Evolutionary conservation across 53 echinoderm and acorn worm genomes (phyloP).

Genomic region (Arbacia lixula): DNA sequence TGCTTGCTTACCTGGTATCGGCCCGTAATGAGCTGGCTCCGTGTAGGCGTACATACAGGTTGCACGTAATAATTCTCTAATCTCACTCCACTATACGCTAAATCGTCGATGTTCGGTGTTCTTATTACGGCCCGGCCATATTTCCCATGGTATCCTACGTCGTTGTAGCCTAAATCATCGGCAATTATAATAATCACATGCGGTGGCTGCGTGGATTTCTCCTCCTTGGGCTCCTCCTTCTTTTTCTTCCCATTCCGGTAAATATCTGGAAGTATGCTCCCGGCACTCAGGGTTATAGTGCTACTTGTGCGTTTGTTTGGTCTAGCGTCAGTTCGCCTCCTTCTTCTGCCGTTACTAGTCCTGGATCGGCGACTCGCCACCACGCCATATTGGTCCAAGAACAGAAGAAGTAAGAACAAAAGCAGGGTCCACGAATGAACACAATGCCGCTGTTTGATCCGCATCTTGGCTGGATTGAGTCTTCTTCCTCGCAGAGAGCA

Average conservation of each 20-base stretch:
- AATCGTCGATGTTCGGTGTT: constrained; percentile 39
- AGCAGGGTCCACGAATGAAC: background rate
- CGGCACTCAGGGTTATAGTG: background rate
- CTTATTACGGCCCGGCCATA: constrained; percentile 11
- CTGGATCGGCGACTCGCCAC: background rate
- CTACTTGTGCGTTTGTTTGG: background rate
- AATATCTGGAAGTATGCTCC: background rate
- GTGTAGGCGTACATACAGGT: constrained; percentile 54
- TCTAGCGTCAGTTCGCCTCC: constrained; percentile 3
- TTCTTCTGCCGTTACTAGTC: background rate
- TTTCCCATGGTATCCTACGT: constrained; percentile 57
- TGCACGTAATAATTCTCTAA: constrained; percentile 61
- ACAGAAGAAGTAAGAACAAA: background rate
- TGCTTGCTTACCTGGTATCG: constrained; percentile 58
- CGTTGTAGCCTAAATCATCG: constrained; percentile 47
- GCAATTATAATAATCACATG: constrained; percentile 43
- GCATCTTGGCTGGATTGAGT: constrained; percentile 11
- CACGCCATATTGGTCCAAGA: constrained; percentile 19
- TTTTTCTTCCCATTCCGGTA: constrained; percentile 13
- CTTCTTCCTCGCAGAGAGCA: constrained; percentile 1
- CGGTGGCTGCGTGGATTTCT: constrained; percentile 19
- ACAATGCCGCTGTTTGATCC: constrained; percentile 4
- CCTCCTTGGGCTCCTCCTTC: constrained; percentile 12
- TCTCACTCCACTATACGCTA: constrained; percentile 41
- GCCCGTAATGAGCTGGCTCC: constrained; percentile 50